These are phyloP conservation scores for Channallabes apus DNA, from an alignment of 2,797 vertebrate species.

Conservation along the genomic window DNA sequence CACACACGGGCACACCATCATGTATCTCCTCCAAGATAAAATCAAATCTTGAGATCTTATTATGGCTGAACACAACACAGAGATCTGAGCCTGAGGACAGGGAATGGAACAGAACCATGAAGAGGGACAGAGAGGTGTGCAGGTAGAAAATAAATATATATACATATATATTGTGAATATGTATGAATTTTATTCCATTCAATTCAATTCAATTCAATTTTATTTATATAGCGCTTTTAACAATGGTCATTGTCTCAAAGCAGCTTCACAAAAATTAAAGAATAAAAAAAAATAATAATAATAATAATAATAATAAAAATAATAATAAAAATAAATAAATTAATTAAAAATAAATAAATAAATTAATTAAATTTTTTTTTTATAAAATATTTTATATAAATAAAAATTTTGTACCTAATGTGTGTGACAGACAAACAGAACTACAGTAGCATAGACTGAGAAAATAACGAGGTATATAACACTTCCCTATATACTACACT, in stretches of 20 bases:
- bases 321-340: too few relatives aligned
- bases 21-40: slow-evolving; percentile 23
- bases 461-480: neutral
- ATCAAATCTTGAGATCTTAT: slow-evolving; percentile 53
- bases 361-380: too few relatives aligned
- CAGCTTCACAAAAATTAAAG: too few relatives aligned
- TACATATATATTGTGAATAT: too few relatives aligned
- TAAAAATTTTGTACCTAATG: neutral
- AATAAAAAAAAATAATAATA: too few relatives aligned
- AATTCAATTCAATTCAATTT: too few relatives aligned
- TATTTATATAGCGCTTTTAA: too few relatives aligned
- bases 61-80: neutral
- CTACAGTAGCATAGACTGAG: neutral
- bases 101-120: neutral
- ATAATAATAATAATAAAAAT: too few relatives aligned
- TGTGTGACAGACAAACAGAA: neutral
- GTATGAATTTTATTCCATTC: too few relatives aligned
- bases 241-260: too few relatives aligned
- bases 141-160: neutral
- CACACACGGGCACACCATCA: neutral
- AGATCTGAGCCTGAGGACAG: slow-evolving; percentile 10
- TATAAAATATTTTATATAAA: neutral
- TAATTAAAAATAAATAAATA: too few relatives aligned
- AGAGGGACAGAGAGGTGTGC: neutral
- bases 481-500: too few relatives aligned